These are phyloP conservation scores for Spodoptera exigua DNA, from an alignment of 2,888 invertebrate genomes.

Conservation along the genomic window DNA sequence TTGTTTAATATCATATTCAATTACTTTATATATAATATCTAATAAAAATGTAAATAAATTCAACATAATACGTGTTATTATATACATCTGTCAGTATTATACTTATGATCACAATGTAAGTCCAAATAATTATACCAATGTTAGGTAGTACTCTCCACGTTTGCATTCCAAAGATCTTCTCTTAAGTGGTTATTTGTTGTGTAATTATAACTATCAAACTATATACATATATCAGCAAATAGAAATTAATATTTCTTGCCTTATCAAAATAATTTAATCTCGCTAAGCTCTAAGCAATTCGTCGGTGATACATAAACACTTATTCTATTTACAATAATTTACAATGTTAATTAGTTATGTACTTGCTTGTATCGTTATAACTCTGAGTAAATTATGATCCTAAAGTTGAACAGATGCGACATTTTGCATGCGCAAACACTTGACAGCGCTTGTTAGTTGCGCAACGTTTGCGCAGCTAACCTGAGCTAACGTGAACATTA, in stretches of 20 bases:
- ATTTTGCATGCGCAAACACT: too few species aligned
- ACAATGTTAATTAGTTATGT: conserved; percentile 52
- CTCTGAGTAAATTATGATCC: conserved; percentile 37
- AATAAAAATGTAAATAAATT: not conserved
- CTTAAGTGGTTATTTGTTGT: conserved; percentile 40
- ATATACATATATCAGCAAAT: conserved; percentile 36
- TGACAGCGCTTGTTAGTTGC: too few species aligned
- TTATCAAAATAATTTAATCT: conserved; percentile 57
- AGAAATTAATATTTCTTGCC: conserved; percentile 54
- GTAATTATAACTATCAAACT: conserved; percentile 33
- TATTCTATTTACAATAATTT: conserved; percentile 47
- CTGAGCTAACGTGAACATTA: too few species aligned
- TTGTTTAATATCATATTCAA: conserved; percentile 20
- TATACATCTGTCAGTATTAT: conserved; percentile 21
- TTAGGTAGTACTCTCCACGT: conserved; percentile 52
- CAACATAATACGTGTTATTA: conserved; percentile 16
- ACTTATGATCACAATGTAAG: conserved; percentile 26
- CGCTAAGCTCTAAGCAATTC: conserved; percentile 60
- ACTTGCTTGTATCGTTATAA: conserved; percentile 28
- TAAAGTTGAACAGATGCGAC: not conserved
- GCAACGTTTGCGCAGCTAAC: too few species aligned
- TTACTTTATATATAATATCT: conserved; percentile 2
- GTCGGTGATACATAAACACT: conserved; percentile 55
- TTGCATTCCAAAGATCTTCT: conserved; percentile 49
- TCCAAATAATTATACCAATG: conserved; percentile 19